These are phyloP conservation scores for Epistrophe grossulariae DNA, from an alignment of 2,888 invertebrate genomes.

Conservation along the genomic window DNA sequence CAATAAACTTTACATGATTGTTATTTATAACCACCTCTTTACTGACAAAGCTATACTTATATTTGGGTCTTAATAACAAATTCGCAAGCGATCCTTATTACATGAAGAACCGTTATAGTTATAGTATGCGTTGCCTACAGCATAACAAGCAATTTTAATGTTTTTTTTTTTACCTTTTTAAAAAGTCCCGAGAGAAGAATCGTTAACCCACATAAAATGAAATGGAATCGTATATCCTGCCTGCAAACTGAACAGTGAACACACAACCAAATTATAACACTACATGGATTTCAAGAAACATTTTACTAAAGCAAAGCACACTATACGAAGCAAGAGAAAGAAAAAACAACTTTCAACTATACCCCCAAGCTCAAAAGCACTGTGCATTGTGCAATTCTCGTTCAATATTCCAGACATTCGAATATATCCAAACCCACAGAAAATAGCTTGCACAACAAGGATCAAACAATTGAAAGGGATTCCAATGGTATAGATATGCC, in stretches of 20 bases:
- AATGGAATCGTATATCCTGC: not conserved
- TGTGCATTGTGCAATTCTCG: not conserved
- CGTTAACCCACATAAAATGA: slow-evolving; percentile 7
- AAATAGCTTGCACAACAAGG: slow-evolving; percentile 5
- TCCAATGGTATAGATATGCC: not conserved
- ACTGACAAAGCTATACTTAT: too few species aligned
- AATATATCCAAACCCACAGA: slow-evolving; percentile 14
- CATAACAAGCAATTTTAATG: slow-evolving; percentile 7
- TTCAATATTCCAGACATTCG: slow-evolving; percentile 28
- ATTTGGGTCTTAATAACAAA: too few species aligned
- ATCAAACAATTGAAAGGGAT: slow-evolving; percentile 9
- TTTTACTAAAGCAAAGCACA: not conserved
- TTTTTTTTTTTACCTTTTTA: not conserved
- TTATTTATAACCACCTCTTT: too few species aligned
- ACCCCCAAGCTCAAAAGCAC: slow-evolving; percentile 5
- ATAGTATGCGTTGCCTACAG: not conserved
- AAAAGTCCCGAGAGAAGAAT: slow-evolving; percentile 1
- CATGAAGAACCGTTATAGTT: not conserved
- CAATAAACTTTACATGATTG: too few species aligned
- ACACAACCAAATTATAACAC: not conserved
- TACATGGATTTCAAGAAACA: not conserved
- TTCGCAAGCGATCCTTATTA: not conserved
- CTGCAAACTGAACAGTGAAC: not conserved
- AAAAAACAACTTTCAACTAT: not conserved
- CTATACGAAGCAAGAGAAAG: not conserved